A percentile compares a stretch with the other conserved stretches of the same genome.
Conservation (phyloP, 2,888 invertebrate genomes). For the Phaonia tiefii region DNA sequence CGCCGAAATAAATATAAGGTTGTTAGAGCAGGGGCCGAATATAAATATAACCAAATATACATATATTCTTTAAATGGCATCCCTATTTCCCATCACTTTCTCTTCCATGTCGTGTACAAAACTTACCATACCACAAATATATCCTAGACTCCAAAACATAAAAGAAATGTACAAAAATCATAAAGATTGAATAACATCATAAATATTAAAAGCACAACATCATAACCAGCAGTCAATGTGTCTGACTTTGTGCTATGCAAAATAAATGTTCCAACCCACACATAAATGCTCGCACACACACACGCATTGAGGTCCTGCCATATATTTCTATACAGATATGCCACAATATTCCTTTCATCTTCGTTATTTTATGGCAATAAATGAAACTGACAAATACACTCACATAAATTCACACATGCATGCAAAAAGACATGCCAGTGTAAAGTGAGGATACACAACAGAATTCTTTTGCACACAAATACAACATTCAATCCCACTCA, state of each 20-base stretch:
- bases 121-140: conserved; percentile 7
- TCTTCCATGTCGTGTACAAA: not conserved
- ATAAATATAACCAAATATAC: too few relatives aligned
- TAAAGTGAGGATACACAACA: not conserved
- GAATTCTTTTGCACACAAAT: not conserved
- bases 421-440: conserved; percentile 52
- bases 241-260: conserved; percentile 43
- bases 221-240: conserved; percentile 34
- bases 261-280: not conserved
- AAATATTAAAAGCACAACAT: conserved; percentile 46
- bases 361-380: conserved; percentile 27
- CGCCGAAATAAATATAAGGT: too few relatives aligned
- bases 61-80: conserved; percentile 5
- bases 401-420: conserved; percentile 72
- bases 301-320: not conserved
- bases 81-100: conserved; percentile 32
- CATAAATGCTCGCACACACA: conserved; percentile 2
- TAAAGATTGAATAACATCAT: conserved; percentile 49
- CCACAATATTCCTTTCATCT: conserved; percentile 14
- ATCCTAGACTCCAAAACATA: not conserved
- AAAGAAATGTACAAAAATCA: conserved; percentile 12
- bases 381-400: conserved; percentile 70
- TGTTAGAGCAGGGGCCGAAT: too few relatives aligned
- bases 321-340: not conserved
- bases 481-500: not conserved